Evolutionary conservation across 37 sponge, comb jelly and placozoan species (phyloP), one percentile per base, ranked within the genome.

Genomic region (Amphimedon queenslandica): DNA sequence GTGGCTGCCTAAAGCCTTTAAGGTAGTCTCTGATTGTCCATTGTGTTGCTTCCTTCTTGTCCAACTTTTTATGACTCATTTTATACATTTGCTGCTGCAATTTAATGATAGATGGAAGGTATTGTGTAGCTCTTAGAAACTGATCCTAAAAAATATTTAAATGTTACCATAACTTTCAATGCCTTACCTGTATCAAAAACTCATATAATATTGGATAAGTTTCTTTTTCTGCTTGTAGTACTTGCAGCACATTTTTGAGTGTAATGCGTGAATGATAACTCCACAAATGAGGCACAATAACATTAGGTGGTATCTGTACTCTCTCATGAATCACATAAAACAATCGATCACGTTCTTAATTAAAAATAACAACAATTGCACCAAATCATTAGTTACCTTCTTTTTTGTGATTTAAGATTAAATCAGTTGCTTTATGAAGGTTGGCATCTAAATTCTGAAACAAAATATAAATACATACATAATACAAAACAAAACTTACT

Each of bases 41-140:
- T 28, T 38, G 64, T 33, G 31, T 10, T 1, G 80, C 85, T 23
- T 85, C 79, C 18, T 39, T 78, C 43, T 58, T 53, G 66, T 77
- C 80, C 0, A 87, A 23, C 1, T 77, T 77, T 28, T 71, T 74
- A 63, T 87, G 43, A 66, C 73, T 75, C 0, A 31, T 28, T 23
- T 82, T 80, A 35, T 65, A 78, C 39, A 91, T 29, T 20, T 27
- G 64, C 47, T 70, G 67, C 72, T 91, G 92, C 27, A 91, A 73
- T 43, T 77, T 55, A 1, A 80, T 69, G 28, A 91, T 83, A 60
- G 78, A 72, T 33, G 92, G 92, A 57, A 91, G 76, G 40, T 87
- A 87, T 68, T 87, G 92, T 55, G 86, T 80, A 30, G 77, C 83
- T 39, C 84, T 39, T 18, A 91, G 55, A 24, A 42, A 58, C 16